Evolutionary conservation across 2,797 vertebrate species (phyloP).

Genomic region (Psittacula derbiana): DNA sequence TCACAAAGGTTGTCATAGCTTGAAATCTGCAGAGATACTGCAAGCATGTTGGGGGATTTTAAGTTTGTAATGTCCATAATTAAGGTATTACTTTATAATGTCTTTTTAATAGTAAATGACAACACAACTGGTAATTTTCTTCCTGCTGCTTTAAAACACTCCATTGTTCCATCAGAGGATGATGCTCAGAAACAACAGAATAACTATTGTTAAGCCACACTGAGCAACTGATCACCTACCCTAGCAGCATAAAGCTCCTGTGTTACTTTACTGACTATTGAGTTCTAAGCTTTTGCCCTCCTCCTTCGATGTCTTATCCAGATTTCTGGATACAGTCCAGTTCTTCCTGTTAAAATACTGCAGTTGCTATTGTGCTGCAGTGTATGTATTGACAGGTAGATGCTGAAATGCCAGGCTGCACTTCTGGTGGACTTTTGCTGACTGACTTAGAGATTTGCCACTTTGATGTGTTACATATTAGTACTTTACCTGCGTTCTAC

Average conservation of each 20-base stretch:
- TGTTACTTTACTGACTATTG: neutral
- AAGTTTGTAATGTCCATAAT: neutral
- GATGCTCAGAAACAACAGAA: neutral
- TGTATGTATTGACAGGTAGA: neutral
- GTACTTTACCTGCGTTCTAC: neutral
- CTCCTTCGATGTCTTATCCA: neutral
- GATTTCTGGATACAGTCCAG: conserved; percentile 1
- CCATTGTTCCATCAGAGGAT: neutral
- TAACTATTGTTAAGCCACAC: neutral
- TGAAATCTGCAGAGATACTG: neutral
- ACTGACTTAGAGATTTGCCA: neutral
- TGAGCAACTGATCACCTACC: neutral
- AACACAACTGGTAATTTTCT: neutral
- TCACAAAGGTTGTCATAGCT: neutral
- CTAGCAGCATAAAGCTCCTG: neutral
- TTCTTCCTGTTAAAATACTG: neutral
- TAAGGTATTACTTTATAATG: neutral
- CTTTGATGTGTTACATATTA: neutral
- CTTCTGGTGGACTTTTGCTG: conserved; percentile 11
- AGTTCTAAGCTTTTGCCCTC: neutral
- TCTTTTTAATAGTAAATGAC: neutral
- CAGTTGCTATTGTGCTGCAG: conserved; percentile 12
- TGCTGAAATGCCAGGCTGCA: conserved; percentile 3
- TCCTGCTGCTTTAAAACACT: neutral
- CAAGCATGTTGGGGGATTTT: neutral